Evolutionary conservation across 2,888 invertebrate species (phyloP).

Genomic region (Automeris io): DNA sequence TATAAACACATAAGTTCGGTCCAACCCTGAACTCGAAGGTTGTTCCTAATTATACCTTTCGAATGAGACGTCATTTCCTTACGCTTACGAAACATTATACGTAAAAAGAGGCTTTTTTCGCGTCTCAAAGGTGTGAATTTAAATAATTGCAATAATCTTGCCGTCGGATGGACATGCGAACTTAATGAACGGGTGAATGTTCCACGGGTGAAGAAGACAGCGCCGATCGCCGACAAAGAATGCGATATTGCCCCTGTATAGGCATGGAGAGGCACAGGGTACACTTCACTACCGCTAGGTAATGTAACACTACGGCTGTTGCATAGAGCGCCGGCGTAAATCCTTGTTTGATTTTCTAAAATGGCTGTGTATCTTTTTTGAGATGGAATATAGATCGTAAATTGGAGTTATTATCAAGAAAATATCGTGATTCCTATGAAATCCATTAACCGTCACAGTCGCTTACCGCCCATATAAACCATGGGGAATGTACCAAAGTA

Average conservation of each 20-base stretch:
- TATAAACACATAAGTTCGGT: constrained; percentile 51
- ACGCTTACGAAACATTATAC: constrained; percentile 72
- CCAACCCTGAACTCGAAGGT: constrained; percentile 60
- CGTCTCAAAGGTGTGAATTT: constrained; percentile 74
- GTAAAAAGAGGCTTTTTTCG: constrained; percentile 68
- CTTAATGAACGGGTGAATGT: constrained; percentile 60
- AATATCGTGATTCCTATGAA: too few species aligned
- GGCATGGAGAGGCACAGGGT: neutral
- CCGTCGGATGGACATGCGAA: constrained; percentile 64
- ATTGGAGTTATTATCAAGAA: too few species aligned
- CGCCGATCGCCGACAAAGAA: constrained; percentile 35
- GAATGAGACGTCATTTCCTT: constrained; percentile 75
- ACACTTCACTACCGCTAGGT: neutral
- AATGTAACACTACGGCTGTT: too few species aligned
- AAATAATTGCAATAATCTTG: constrained; percentile 75
- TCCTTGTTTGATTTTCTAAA: too few species aligned
- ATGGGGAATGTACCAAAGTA: too few species aligned
- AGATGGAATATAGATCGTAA: too few species aligned
- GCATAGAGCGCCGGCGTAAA: too few species aligned
- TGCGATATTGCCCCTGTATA: constrained; percentile 17
- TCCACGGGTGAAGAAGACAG: constrained; percentile 52
- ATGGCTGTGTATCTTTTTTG: too few species aligned
- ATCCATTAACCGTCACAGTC: too few species aligned
- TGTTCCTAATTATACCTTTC: constrained; percentile 74
- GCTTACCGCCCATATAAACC: too few species aligned